phyloP scores from a whole-genome alignment of 2,888 invertebrate genomes.

The Orthosia gothica region DNA sequence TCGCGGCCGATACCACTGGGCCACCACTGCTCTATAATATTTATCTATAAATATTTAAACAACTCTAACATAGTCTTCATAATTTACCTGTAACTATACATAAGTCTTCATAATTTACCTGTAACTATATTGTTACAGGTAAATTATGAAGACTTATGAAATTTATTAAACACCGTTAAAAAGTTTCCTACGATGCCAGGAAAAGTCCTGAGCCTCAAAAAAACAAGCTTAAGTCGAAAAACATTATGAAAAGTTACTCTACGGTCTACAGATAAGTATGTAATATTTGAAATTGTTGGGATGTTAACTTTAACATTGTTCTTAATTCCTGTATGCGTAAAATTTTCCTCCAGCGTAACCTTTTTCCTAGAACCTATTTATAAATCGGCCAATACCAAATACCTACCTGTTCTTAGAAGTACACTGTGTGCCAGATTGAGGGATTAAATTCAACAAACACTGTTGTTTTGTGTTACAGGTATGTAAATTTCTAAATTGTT shows the following conservation, averaged over 20 bases:
- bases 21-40: no score
- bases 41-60: no score
- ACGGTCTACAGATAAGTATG: no score
- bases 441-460: conserved; percentile 1
- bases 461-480: neutral
- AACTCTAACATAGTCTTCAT: no score
- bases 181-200: neutral
- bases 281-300: neutral
- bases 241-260: neutral
- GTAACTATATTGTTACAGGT: conserved; percentile 64
- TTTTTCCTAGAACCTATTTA: no score
- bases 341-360: neutral
- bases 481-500: conserved; percentile 18
- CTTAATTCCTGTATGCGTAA: neutral
- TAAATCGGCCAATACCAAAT: neutral
- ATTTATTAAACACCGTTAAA: neutral
- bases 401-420: neutral
- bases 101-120: no score
- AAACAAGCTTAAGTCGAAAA: neutral
- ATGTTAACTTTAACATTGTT: neutral
- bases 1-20: no score
- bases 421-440: neutral
- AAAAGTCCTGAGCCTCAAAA: neutral
- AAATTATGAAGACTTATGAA: conserved; percentile 22
- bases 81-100: no score